Evolutionary conservation across 2,888 invertebrate species (phyloP).

Genomic region (Tetropium fuscum): DNA sequence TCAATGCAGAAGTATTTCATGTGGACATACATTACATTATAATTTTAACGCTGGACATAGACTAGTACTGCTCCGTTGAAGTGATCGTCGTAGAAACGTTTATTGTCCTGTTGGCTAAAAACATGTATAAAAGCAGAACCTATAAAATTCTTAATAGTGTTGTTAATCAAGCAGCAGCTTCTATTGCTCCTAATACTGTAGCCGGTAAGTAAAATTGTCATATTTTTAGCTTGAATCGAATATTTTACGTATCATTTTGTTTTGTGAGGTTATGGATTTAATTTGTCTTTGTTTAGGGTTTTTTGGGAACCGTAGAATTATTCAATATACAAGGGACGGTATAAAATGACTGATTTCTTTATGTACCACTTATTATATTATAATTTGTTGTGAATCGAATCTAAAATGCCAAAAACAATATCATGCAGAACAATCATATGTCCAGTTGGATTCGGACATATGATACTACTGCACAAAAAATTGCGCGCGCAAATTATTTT

Average conservation of each 20-base stretch:
- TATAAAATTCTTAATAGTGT: neutral
- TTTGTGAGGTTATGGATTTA: slow-evolving; percentile 1
- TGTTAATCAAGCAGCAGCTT: neutral
- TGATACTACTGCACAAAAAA: neutral
- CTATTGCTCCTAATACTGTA: neutral
- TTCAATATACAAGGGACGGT: neutral
- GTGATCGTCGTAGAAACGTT: slow-evolving; percentile 8
- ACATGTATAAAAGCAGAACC: neutral
- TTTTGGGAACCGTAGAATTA: neutral
- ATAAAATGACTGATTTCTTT: neutral
- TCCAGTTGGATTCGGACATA: neutral
- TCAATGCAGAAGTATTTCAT: slow-evolving; percentile 6
- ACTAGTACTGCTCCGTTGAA: neutral
- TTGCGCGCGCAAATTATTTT: neutral
- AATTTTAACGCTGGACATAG: slow-evolving; percentile 8
- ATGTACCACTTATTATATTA: no score
- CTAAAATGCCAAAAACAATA: neutral
- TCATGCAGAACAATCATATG: neutral
- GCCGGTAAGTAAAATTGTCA: slow-evolving; percentile 6
- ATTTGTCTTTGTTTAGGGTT: neutral
- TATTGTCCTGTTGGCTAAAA: neutral
- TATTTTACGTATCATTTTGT: slow-evolving; percentile 1
- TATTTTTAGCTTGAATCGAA: slow-evolving; percentile 4
- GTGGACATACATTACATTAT: neutral
- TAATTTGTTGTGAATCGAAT: no score